Evolutionary conservation across 2,113 vertebrate species (phyloP).

Genomic region (Paradisaea rubra): DNA sequence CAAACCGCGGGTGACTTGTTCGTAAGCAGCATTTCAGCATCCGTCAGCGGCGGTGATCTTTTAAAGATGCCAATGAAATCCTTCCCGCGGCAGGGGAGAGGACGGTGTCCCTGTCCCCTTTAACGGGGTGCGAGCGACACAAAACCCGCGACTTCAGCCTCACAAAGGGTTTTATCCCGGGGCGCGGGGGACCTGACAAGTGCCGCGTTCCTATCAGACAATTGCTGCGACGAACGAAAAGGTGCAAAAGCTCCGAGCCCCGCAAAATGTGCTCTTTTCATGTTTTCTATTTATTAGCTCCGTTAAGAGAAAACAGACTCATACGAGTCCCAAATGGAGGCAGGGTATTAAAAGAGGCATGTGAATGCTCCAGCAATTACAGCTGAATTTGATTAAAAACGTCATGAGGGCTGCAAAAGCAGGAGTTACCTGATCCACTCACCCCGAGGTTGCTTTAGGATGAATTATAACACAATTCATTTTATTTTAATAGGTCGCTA

Average conservation of each 20-base stretch:
- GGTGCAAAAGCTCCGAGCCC: neutral
- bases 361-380: constrained; percentile 49
- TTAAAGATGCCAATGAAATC: neutral
- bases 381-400: constrained; percentile 68
- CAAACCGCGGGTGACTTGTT: neutral
- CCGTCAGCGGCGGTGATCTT: neutral
- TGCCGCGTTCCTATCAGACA: neutral
- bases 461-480: constrained; percentile 71
- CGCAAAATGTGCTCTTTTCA: constrained; percentile 20
- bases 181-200: neutral
- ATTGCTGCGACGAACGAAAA: neutral
- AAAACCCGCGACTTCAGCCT: neutral
- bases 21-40: constrained; percentile 8
- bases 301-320: constrained; percentile 64
- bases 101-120: neutral
- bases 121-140: neutral
- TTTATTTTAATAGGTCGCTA: constrained; percentile 69
- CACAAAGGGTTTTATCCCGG: neutral
- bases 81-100: neutral
- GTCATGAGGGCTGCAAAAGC: constrained; percentile 47
- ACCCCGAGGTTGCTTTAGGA: constrained; percentile 61
- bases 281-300: constrained; percentile 64
- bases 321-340: constrained; percentile 44
- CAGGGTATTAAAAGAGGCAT: constrained; percentile 58
- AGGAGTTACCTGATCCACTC: constrained; percentile 63